phyloP scores from a whole-genome alignment of 2,888 invertebrate species.

The Notocelia uddmanniana region DNA sequence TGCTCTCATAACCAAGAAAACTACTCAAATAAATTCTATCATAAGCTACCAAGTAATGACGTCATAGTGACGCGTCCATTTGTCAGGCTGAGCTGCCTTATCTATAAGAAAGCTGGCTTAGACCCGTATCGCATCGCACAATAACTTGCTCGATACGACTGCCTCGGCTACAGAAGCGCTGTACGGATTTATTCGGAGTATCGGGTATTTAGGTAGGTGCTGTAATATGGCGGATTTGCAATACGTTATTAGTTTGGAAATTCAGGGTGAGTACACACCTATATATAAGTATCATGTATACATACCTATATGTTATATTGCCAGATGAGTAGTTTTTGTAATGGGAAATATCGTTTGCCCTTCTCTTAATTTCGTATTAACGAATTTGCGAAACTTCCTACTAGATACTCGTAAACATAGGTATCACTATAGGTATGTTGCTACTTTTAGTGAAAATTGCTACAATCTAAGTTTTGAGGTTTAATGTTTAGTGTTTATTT shows the following conservation, averaged over 20 bases:
- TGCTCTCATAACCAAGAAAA: not conserved
- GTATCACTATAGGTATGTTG: too few relatives aligned
- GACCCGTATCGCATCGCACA: conserved; percentile 67
- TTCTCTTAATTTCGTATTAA: too few relatives aligned
- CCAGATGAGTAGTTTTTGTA: too few relatives aligned
- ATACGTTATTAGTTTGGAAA: conserved; percentile 4
- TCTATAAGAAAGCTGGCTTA: conserved; percentile 71
- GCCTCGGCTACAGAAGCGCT: conserved; percentile 52
- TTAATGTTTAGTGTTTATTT: too few relatives aligned
- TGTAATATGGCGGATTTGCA: conserved; percentile 14
- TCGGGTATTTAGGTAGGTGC: conserved; percentile 24
- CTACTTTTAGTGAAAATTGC: too few relatives aligned
- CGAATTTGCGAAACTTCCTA: too few relatives aligned
- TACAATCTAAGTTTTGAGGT: too few relatives aligned
- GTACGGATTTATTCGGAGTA: conserved; percentile 50
- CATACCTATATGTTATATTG: too few relatives aligned
- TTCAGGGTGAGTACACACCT: not conserved
- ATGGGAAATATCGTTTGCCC: too few relatives aligned
- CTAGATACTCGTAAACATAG: too few relatives aligned
- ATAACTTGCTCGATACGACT: conserved; percentile 69
- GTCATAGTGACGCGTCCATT: conserved; percentile 70
- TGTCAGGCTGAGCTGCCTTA: conserved; percentile 80
- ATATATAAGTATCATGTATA: too few relatives aligned
- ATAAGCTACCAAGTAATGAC: conserved; percentile 58
- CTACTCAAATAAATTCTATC: conserved; percentile 11